Base-by-base conservation (phyloP, 1,140 invertebrate genomes). In the Drosophila kepulauana region DNA sequence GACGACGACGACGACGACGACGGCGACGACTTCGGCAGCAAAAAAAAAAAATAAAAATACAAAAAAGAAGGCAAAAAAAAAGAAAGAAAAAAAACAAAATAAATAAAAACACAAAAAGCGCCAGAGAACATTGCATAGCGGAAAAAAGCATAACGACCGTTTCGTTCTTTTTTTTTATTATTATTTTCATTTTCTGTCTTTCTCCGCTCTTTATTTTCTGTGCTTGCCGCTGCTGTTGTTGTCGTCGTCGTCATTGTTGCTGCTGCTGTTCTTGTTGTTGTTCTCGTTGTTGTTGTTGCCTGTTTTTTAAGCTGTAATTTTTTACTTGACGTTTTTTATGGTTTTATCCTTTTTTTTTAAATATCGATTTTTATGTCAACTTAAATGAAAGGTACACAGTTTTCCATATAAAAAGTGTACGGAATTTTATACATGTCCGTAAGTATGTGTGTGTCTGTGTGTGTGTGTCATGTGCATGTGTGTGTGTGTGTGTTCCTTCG, bases 361-460 rank as follows among this genome's bases (percentile, higher is more conserved):
- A 88, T 88, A 88, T 88, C 80, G 85, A 87, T 89, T 89, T 89
- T 89, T 81, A 89, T 89, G 85, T 89, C 85, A 90, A 86, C 81
- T 85, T 89, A 89, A 89, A 89, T 89, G 86, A 89, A 89, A 89
- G 85, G 85, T 89, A 89, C 86, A 89, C 85, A 89, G 76, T 87
- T 86, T 87, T 87, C 71, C 75, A 82, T 82, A 68, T 63, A 85
- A 73, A 77, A 78, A 77, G 52, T 62, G 48, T 77, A 63, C 66
- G 73, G 56, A 71, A 78, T 71, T 72, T 49, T 65, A 61, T 78
- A 20, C 20, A 25, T 75, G 20, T 74, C 28, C 43, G 49, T 67
- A 65, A 64, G 67, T 59, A 38, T 78, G 49, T 63, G 8, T 59
- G 25, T 67, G 28, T 59, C 15, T 15, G 7, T 5, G 38, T 10